Base-by-base conservation (phyloP, 2,888 invertebrate genomes). In the Blera fallax region DNA sequence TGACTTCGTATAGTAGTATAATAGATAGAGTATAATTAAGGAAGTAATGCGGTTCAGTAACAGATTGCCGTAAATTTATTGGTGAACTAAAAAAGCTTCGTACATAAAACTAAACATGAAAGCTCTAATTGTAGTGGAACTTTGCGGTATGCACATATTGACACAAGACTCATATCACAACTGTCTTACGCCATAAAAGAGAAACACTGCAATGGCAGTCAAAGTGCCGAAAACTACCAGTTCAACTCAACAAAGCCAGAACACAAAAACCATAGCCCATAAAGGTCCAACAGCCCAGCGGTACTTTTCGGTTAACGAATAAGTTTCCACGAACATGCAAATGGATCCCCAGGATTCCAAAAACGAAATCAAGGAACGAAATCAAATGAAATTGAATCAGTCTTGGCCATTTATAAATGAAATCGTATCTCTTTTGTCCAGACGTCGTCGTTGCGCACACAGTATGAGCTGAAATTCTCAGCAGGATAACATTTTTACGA, bases 401-500 rank as follows among this genome's bases (percentile, higher is more conserved):
- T 65, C 37, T 48, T 16, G 37, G 27, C 48, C 37, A 43, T 60
- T 50, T 70, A 29, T 27, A 72, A 77, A 77, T 60, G 80, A 80
- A 80, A 85, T 80, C 76, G 84, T 85, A 85, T 80, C 70, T 79
- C 83, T 76, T 70, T 76, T 85, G 80, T 80, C 52, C 54, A 11
- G 54, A 65, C 73, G 65, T 84, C 76, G 76, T 80, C 58, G 56
- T 70, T 65, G 56, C 34, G 40, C 50, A n/a, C 32, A 48, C 76
- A 62, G 69, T 54, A 40, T 52, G 58, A 67, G 65, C 56, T 37
- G 34, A 27, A 62, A 67, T 54, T 72, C 87, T 10, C 87, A 87
- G 81, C 87, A 78, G 87, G 87, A 82, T 69, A 81, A 77, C 87
- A 87, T 69, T 87, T 87, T 87, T 80, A 87, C 87, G 87, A 87